Conservation (phyloP, 2,888 invertebrate species). For the Calameuta filiformis region DNA sequence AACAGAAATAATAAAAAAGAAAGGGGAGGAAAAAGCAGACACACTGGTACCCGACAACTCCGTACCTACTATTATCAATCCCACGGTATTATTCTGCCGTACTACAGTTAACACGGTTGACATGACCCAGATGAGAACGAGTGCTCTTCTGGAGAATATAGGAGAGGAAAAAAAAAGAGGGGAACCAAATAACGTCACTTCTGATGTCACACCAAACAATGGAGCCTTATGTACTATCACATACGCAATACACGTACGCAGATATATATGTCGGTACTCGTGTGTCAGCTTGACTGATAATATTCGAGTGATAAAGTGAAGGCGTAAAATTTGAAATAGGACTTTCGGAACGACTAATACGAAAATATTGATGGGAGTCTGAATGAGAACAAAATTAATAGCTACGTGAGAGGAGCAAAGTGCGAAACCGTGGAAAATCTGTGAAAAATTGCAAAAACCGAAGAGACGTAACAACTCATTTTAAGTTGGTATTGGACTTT, state of each 20-base stretch:
- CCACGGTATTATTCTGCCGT: conserved; percentile 44
- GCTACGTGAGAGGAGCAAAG: neutral
- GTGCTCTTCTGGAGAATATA: conserved; percentile 29
- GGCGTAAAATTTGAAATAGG: neutral
- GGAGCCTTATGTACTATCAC: neutral
- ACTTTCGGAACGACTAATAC: neutral
- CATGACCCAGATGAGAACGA: conserved; percentile 47
- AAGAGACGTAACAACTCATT: neutral
- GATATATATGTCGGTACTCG: neutral
- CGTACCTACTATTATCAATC: conserved; percentile 33
- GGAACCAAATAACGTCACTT: neutral
- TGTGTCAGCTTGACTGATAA: neutral
- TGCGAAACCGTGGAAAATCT: neutral
- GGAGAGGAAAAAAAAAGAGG: neutral
- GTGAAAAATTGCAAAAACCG: neutral
- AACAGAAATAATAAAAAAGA: neutral
- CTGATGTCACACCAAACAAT: conserved; percentile 3
- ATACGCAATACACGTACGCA: neutral
- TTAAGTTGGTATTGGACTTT: neutral
- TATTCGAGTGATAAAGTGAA: neutral
- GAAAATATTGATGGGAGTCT: neutral
- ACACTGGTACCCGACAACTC: neutral
- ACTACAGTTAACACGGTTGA: conserved; percentile 29
- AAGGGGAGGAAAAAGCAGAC: neutral
- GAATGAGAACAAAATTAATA: neutral